phyloP scores from a whole-genome alignment of 2,888 invertebrate species.

The Dendrolimus houi region DNA sequence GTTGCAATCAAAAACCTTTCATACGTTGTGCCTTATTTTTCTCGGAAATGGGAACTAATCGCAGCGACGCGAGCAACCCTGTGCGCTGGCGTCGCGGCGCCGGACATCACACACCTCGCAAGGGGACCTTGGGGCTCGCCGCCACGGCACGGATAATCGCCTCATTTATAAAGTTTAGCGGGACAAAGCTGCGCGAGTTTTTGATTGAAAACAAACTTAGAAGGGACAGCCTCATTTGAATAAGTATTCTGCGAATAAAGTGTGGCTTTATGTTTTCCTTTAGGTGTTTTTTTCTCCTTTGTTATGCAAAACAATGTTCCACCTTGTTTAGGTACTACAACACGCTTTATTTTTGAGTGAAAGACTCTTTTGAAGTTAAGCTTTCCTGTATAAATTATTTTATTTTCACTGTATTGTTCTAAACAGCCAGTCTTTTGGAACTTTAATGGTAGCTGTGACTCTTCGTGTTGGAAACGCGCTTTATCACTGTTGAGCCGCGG shows the following conservation, averaged over 20 bases:
- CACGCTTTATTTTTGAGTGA: slow-evolving; percentile 76
- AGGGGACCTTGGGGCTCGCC: slow-evolving; percentile 27
- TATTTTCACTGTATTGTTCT: slow-evolving; percentile 73
- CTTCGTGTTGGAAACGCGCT: slow-evolving; percentile 47
- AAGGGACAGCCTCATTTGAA: slow-evolving; percentile 77
- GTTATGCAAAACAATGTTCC: slow-evolving; percentile 77
- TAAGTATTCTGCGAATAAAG: slow-evolving; percentile 77
- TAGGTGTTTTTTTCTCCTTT: slow-evolving; percentile 73
- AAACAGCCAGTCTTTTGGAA: slow-evolving; percentile 62
- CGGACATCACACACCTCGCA: slow-evolving; percentile 50
- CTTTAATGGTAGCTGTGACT: slow-evolving; percentile 58
- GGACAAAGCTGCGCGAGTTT: slow-evolving; percentile 74
- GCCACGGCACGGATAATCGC: slow-evolving; percentile 67
- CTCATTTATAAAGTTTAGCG: slow-evolving; percentile 76
- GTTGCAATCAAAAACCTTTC: too few relatives aligned
- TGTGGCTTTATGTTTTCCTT: slow-evolving; percentile 77
- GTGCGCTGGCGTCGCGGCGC: slow-evolving; percentile 12
- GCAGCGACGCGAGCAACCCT: not conserved
- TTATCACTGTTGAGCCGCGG: slow-evolving; percentile 41
- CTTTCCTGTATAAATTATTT: slow-evolving; percentile 75
- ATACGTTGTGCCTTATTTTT: not conserved
- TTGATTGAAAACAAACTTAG: slow-evolving; percentile 77
- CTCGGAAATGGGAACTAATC: not conserved
- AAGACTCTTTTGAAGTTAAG: slow-evolving; percentile 76
- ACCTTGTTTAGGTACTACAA: slow-evolving; percentile 76